These are phyloP conservation scores for Myotis lucifugus DNA, from an alignment of 2,113 vertebrate species.

Conservation along the genomic window DNA sequence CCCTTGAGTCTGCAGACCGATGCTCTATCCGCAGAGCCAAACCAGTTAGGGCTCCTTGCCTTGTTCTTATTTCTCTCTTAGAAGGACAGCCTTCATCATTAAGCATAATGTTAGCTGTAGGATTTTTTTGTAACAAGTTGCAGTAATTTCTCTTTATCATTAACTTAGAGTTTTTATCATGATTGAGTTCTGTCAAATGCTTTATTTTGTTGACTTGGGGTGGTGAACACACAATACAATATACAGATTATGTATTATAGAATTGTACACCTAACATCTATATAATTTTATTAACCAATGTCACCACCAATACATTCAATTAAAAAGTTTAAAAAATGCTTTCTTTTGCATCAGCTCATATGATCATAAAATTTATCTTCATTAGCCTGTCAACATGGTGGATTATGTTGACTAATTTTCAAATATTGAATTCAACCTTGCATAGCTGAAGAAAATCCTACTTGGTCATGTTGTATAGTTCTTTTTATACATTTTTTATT, in stretches of 20 bases:
- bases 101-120: background rate
- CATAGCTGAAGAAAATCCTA: background rate
- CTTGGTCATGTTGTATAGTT: background rate
- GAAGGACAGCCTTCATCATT: background rate
- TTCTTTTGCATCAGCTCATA: background rate
- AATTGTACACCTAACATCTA: too few relatives aligned
- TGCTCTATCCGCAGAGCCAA: too few relatives aligned
- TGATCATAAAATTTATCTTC: background rate
- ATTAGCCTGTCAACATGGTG: background rate
- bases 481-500: background rate
- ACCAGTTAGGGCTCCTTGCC: background rate
- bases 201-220: background rate
- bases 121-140: background rate
- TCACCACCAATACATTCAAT: too few relatives aligned
- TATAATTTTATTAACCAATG: too few relatives aligned
- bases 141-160: background rate
- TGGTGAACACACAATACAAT: too few relatives aligned
- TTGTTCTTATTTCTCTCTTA: background rate
- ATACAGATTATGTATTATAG: too few relatives aligned
- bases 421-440: background rate
- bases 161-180: background rate
- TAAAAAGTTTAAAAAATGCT: background rate
- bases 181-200: background rate
- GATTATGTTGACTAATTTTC: background rate
- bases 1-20: too few relatives aligned